Evolutionary conservation across 2,113 vertebrate genomes (phyloP).

Genomic region (Ramphastos sulfuratus): DNA sequence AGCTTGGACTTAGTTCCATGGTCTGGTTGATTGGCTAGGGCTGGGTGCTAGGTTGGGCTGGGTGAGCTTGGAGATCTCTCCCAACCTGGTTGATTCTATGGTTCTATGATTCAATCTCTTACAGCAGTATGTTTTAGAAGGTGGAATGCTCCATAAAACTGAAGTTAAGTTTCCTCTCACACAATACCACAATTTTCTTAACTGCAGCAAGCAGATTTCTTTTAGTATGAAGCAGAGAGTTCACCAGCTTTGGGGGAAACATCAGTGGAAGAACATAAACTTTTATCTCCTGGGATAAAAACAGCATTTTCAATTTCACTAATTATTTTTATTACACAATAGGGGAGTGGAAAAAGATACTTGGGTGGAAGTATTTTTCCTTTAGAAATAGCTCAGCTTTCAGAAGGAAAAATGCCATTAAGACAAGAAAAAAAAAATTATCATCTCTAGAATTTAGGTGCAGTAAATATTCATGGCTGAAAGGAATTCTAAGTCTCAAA

Average conservation of each 20-base stretch:
- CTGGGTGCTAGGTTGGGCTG: too few species aligned
- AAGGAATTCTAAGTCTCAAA: background rate
- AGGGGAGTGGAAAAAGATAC: background rate
- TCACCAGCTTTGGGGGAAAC: background rate
- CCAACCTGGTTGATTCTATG: too few species aligned
- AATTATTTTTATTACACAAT: background rate
- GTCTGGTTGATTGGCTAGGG: too few species aligned
- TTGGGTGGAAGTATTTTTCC: background rate
- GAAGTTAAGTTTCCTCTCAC: background rate
- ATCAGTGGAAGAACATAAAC: background rate
- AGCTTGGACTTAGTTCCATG: too few species aligned
- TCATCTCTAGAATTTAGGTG: background rate
- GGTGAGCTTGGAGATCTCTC: too few species aligned
- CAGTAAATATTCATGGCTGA: background rate
- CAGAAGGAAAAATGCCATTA: background rate
- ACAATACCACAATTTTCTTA: background rate
- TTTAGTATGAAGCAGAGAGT: background rate
- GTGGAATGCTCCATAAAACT: background rate
- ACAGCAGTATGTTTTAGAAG: background rate
- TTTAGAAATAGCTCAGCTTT: background rate
- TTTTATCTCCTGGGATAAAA: background rate
- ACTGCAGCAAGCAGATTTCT: background rate
- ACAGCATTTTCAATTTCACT: background rate
- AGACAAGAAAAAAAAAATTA: background rate
- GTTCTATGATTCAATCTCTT: background rate